Evolutionary conservation across 2,113 vertebrate genomes (phyloP).

Genomic region (Eulemur macaco): DNA sequence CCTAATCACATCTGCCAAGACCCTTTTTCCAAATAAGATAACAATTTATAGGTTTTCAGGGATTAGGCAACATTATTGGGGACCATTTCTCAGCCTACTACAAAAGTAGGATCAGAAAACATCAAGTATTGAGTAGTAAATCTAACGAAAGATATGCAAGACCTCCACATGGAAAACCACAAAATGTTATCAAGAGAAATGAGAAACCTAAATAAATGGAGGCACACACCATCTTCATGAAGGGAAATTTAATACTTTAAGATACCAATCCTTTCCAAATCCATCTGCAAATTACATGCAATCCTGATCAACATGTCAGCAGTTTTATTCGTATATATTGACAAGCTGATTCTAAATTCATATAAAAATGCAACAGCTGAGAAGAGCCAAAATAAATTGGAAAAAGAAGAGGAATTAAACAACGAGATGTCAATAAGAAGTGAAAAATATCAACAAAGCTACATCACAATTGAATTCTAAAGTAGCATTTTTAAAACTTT

Average conservation of each 20-base stretch:
- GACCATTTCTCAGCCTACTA: not conserved
- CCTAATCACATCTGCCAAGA: not conserved
- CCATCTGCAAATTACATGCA: not conserved
- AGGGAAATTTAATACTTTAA: not conserved
- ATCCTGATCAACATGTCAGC: not conserved
- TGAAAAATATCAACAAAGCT: constrained; percentile 12
- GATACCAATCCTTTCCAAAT: not conserved
- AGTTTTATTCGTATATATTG: not conserved
- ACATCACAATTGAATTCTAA: not conserved
- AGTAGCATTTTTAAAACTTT: not conserved
- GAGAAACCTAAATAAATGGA: not conserved
- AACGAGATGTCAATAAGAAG: not conserved
- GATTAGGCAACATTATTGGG: not conserved
- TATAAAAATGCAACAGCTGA: constrained; percentile 4
- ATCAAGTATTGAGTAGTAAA: not conserved
- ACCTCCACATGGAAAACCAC: not conserved
- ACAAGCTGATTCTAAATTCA: not conserved
- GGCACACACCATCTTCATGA: not conserved
- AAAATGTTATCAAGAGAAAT: constrained; percentile 15
- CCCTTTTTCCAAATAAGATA: not conserved
- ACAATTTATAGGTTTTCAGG: not conserved
- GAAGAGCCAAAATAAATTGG: not conserved
- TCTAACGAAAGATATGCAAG: not conserved
- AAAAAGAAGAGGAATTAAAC: not conserved
- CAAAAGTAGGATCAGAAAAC: not conserved